Base-by-base conservation (phyloP, 37 sponge, comb jelly and placozoan genomes). In the Diacarnus erythraeanus region DNA sequence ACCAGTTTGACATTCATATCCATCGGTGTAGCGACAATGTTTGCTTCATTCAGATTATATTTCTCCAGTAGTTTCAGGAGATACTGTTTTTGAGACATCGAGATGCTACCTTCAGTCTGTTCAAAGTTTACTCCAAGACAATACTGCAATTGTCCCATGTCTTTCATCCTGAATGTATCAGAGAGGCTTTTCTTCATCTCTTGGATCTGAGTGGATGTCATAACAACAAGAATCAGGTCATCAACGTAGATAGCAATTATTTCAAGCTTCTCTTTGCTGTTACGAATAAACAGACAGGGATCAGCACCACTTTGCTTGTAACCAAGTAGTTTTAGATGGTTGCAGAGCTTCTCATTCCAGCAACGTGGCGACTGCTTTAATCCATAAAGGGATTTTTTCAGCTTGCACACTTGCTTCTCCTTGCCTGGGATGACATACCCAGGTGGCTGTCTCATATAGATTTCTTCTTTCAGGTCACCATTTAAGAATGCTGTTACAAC, bases 371-470 rank as follows among this genome's bases (percentile, higher is more conserved):
- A 58, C 64, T 83, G 84, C 77, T 83, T 83, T 27, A 83, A 31
- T 15, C 84, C 84, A 51, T 75, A 71, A 1, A 83, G 8, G 58
- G 51, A 42, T 38, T 68, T 75, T 69, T 75, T 75, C 27, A 83
- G 39, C 1, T 37, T 75, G 57, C 76, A 75, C 0, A 83, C 76
- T 21, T 60, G 64, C 77, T 71, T 22, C 40, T 68, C 33, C 38
- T 71, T 9, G 1, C 71, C 71, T 25, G 36, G 5, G 1, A 2
- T 33, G 2, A 75, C 71, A 37, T 57, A 87, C 8, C 88, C 82
- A 38, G 80, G 72, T 15, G 88, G 81, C 39, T 87, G 82, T 30
- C 58, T 18, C 88, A 87, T 87, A 60, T 81, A 87, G 42, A 87
- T 77, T 58, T 71, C 81, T 56, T 87, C 82, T 31, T 87, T 59